Conservation (phyloP, 1,140 invertebrate species). For the Zeugodacus cucurbitae region DNA sequence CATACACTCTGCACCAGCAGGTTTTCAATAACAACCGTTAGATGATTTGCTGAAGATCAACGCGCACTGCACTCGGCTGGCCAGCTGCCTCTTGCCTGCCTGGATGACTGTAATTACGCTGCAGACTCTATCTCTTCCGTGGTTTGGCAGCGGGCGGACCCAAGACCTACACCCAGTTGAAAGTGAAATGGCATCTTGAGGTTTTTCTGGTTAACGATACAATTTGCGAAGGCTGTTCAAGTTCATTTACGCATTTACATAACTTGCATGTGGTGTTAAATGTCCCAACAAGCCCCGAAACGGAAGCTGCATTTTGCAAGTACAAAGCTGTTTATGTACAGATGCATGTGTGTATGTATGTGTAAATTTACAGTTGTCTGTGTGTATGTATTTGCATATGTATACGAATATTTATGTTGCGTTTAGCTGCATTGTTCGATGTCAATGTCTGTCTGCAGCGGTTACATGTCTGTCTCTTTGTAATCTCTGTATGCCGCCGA, state of each 20-base stretch:
- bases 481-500: not conserved
- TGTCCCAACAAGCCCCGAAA: not conserved
- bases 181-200: not conserved
- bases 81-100: too few species aligned
- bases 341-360: not conserved
- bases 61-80: not conserved
- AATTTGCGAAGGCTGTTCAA: not conserved
- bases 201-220: not conserved
- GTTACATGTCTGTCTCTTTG: too few species aligned
- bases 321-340: not conserved
- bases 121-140: constrained; percentile 1
- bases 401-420: too few species aligned
- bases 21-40: constrained; percentile 19
- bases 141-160: not conserved
- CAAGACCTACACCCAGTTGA: not conserved
- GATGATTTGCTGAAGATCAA: constrained; percentile 23
- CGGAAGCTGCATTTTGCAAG: not conserved
- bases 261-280: not conserved
- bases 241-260: not conserved
- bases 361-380: not conserved
- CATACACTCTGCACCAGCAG: not conserved
- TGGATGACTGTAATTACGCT: not conserved
- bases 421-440: not conserved
- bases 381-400: not conserved
- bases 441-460: constrained; percentile 24